phyloP scores from a whole-genome alignment of 1,140 invertebrate genomes.

The Metopolophium dirhodum region DNA sequence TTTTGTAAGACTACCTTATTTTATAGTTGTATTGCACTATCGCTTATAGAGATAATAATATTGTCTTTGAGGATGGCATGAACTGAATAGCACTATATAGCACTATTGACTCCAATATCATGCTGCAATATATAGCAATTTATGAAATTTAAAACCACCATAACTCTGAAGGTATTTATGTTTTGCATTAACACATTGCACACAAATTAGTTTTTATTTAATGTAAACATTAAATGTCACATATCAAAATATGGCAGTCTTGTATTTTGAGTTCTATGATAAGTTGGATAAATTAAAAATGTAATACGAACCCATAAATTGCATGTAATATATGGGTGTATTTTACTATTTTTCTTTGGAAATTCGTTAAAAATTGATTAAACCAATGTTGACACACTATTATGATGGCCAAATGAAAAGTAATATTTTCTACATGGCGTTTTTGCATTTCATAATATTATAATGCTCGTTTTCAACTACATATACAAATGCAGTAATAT shows the following conservation, averaged over 20 bases:
- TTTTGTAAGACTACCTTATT: too few species aligned
- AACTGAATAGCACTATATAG: background rate
- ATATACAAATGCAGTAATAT: background rate
- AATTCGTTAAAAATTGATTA: background rate
- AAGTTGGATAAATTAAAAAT: background rate
- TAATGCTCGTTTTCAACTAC: background rate
- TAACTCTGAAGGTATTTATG: background rate
- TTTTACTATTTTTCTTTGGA: background rate
- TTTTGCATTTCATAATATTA: background rate
- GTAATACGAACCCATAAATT: background rate
- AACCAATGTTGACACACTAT: background rate
- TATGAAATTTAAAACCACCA: too few species aligned
- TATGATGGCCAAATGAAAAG: background rate
- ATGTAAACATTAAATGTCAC: background rate
- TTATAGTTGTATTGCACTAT: too few species aligned
- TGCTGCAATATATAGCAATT: background rate
- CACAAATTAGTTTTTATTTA: background rate
- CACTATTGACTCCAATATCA: background rate
- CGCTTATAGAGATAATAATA: too few species aligned
- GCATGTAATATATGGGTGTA: too few species aligned
- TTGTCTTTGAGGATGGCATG: too few species aligned
- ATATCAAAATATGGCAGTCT: background rate
- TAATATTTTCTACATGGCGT: background rate
- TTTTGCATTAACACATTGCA: too few species aligned
- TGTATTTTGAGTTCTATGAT: background rate